Conservation (phyloP, 2,797 vertebrate species). For the Rallus crepitans region DNA sequence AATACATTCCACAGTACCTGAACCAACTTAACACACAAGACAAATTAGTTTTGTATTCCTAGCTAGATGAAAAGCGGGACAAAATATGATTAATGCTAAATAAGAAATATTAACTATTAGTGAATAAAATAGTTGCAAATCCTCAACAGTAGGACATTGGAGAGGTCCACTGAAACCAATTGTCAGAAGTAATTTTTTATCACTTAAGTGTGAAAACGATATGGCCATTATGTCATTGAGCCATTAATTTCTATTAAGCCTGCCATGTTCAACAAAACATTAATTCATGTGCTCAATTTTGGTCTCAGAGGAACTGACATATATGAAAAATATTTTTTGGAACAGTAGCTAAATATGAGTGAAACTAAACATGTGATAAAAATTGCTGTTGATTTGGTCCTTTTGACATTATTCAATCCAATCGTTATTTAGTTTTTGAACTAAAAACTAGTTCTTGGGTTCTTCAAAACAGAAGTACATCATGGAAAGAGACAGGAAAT, state of each 20-base stretch:
- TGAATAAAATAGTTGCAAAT: neutral
- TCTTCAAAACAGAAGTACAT: neutral
- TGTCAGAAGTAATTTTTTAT: neutral
- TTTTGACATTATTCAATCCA: neutral
- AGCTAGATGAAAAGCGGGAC: neutral
- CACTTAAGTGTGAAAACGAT: neutral
- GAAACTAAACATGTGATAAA: neutral
- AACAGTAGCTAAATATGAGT: neutral
- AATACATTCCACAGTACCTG: neutral
- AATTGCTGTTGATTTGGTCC: neutral
- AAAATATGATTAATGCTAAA: neutral
- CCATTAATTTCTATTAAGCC: neutral
- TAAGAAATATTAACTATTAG: neutral
- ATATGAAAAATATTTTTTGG: neutral
- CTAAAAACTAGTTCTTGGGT: neutral
- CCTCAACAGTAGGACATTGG: rapidly evolving
- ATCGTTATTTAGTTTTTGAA: neutral
- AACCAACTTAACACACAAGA: neutral
- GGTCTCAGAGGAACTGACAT: neutral
- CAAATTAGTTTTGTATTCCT: neutral
- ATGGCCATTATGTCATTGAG: neutral
- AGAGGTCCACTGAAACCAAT: neutral
- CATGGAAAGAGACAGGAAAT: no score
- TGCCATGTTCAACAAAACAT: neutral
- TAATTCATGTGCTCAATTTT: neutral